These are phyloP conservation scores for Caenorhabditis angaria DNA, from an alignment of 2,888 invertebrate genomes.

Conservation along the genomic window DNA sequence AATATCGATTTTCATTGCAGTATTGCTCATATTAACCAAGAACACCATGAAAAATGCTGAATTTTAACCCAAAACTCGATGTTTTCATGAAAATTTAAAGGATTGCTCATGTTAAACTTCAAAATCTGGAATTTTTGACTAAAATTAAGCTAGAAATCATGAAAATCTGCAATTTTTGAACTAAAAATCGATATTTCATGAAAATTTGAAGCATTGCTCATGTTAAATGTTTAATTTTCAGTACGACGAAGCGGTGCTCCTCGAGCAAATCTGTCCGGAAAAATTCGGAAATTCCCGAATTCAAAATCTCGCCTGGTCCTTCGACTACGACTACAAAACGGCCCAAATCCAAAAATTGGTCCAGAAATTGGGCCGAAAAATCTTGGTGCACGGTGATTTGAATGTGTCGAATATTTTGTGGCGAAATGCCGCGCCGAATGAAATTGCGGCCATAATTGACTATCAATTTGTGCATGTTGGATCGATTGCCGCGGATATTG, in stretches of 20 bases:
- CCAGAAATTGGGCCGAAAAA: slow-evolving; percentile 8
- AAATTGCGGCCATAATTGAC: slow-evolving; percentile 30
- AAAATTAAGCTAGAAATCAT: background rate
- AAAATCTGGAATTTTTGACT: background rate
- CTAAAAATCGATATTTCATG: background rate
- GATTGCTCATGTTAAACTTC: background rate
- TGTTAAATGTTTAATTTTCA: background rate
- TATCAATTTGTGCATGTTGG: slow-evolving; percentile 21
- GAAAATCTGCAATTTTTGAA: background rate
- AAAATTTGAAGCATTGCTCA: background rate
- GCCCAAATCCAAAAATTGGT: background rate
- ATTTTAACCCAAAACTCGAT: too few relatives aligned
- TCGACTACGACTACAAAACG: slow-evolving; percentile 25
- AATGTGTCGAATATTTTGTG: slow-evolving; percentile 32
- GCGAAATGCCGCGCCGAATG: slow-evolving; percentile 6
- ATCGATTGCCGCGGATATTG: slow-evolving; percentile 22
- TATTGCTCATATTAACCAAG: too few relatives aligned
- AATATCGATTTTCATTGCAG: too few relatives aligned
- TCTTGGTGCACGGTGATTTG: slow-evolving; percentile 24
- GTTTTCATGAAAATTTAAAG: too few relatives aligned
- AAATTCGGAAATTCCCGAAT: slow-evolving; percentile 21
- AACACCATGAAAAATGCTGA: too few relatives aligned
- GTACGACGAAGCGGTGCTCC: slow-evolving; percentile 11
- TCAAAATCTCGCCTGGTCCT: slow-evolving; percentile 23
- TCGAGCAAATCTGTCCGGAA: slow-evolving; percentile 7